Evolutionary conservation across 2,113 vertebrate genomes (phyloP), one percentile per base, ranked within the genome.

Genomic region (Poeciliopsis retropinna): DNA sequence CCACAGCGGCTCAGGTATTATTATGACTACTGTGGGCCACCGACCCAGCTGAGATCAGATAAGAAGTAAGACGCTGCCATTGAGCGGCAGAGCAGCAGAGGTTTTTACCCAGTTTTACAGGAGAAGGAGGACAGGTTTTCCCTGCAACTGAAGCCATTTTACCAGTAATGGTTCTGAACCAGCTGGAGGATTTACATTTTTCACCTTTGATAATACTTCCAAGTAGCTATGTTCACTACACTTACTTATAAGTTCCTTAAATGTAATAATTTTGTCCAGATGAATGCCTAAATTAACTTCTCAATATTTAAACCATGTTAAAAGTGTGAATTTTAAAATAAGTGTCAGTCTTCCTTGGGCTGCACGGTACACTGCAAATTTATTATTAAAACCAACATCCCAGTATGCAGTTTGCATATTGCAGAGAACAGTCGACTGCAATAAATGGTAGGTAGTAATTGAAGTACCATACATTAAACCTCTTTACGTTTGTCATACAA

Each of bases 121-220:
- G 78, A 80, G 65, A 17, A 39, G 47, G 66, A 80, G 71, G n/a
- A 10, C 22, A 70, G 25, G 60, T 28, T 10, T 67, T 54, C 34
- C 60, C 78, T 51, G 67, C 64, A 32, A 29, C 75, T 63, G 62
- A 73, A 78, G 78, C 68, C 80, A 71, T 60, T 22, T 22, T 74
- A 37, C 57, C 44, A 63, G 62, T 37, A 70, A 31, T 65, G 7
- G 60, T 69, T 28, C 29, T 60, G 76, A 87, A 74, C 70, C 67
- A 72, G 60, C 37, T 44, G 41, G 69, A 72, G 61, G 78, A 41
- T 34, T 73, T 29, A 67, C 60, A 60, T 44, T 39, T 67, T 39
- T 2, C 76, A 70, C 79, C 60, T 69, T 66, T 61, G 68, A 32
- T 37, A 77, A 64, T 44, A 65, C 47, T 70, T 31, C 25, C 13